Evolutionary conservation across 2,888 invertebrate genomes (phyloP).

Genomic region (Philopedon plagiatum): DNA sequence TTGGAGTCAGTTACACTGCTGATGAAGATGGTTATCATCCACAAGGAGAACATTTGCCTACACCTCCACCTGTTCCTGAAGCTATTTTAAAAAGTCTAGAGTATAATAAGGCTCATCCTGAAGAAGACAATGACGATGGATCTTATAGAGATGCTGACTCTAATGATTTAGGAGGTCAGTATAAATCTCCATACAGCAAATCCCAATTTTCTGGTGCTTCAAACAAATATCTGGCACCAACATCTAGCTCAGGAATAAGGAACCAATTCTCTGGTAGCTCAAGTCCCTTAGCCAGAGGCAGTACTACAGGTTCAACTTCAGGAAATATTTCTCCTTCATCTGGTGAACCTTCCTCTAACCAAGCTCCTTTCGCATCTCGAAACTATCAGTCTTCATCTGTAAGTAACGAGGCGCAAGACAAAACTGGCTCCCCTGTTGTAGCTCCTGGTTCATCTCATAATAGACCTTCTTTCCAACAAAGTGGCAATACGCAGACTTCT

Average conservation of each 20-base stretch:
- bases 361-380: too few relatives aligned
- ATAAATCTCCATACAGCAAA: constrained; percentile 1
- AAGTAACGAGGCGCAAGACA: background rate
- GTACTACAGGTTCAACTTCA: too few relatives aligned
- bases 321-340: background rate
- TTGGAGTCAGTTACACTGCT: constrained; percentile 68
- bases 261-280: background rate
- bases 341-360: background rate
- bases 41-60: constrained; percentile 72
- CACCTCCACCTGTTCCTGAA: constrained; percentile 74
- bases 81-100: constrained; percentile 69
- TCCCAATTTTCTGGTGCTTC: constrained; percentile 19
- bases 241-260: background rate
- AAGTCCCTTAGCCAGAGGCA: background rate
- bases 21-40: constrained; percentile 74
- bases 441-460: background rate
- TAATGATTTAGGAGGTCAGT: constrained; percentile 4
- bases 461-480: background rate
- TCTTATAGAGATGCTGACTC: constrained; percentile 11
- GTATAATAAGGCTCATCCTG: constrained; percentile 54
- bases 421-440: background rate
- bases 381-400: background rate
- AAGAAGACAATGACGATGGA: constrained; percentile 41
- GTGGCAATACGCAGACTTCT: background rate
- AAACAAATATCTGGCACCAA: constrained; percentile 37